These are phyloP conservation scores for Aethes cnicana DNA, from an alignment of 2,888 invertebrate genomes.

Conservation along the genomic window DNA sequence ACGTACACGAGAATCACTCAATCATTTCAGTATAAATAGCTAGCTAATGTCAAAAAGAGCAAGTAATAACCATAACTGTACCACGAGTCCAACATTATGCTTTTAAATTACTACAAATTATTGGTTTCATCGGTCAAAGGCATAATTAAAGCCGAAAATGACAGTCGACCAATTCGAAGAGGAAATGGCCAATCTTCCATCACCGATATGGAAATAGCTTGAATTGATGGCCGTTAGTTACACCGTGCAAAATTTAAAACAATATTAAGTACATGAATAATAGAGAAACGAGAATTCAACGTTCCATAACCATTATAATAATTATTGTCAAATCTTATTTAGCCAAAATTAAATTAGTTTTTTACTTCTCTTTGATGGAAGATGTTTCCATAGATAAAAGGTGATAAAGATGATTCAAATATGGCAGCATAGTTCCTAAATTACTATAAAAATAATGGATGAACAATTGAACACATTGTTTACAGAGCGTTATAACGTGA, in stretches of 20 bases:
- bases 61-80: conserved; percentile 27
- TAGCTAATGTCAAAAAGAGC: conserved; percentile 13
- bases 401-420: too few relatives aligned
- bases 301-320: too few relatives aligned
- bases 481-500: too few relatives aligned
- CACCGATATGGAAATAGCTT: conserved; percentile 32
- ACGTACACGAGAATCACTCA: conserved; percentile 21
- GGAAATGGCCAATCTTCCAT: conserved; percentile 42
- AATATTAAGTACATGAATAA: not conserved
- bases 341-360: too few relatives aligned
- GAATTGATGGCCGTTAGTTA: conserved; percentile 7
- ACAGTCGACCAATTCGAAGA: conserved; percentile 40
- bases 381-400: too few relatives aligned
- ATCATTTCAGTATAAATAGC: conserved; percentile 14
- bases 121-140: conserved; percentile 38
- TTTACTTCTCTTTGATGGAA: too few relatives aligned
- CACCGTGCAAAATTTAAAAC: conserved; percentile 23
- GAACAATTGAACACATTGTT: too few relatives aligned
- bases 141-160: conserved; percentile 42
- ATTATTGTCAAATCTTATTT: too few relatives aligned
- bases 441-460: too few relatives aligned
- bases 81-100: conserved; percentile 32
- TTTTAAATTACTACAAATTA: conserved; percentile 40
- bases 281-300: not conserved
- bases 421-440: too few relatives aligned